Evolutionary conservation across 2,888 invertebrate species (phyloP), one percentile per base, ranked within the genome.

Genomic region (Protodeltote pygarga): DNA sequence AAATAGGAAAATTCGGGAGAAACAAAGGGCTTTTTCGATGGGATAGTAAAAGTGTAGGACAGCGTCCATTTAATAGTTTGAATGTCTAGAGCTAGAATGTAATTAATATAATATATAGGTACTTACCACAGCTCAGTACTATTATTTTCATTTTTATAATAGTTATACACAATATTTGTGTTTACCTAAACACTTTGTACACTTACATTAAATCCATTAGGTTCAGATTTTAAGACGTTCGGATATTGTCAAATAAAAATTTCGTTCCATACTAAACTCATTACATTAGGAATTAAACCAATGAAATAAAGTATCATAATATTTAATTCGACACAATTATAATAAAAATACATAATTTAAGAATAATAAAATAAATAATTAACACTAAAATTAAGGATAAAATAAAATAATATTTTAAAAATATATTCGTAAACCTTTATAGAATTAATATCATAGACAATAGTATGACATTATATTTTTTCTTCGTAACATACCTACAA

Each of bases 161-260:
- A 5, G 1, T 11, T n/a, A 27, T 14, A 4, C 21, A 5, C 29
- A 19, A 28, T 20, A 20, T 25, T 25, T 5, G 11, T 3, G 16
- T 19, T 23, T 27, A 24, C 20, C 11, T 19, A 24, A 3, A 1
- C 4, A n/a, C 8, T 31, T 11, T 3, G 11, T 27, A 21, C 25
- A 28, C 24, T 38, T 33, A 28, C 24, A 41, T 33, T 19, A 27
- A 63, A 59, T 59, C 59, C 57, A 59, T 25, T 38, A 9, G 59
- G 59, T 20, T 38, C 21, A 25, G 57, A 25, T 3, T 11, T 2
- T 0, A 25, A 2, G 0, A 11, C 28, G 35, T 58, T 38, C 38
- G 35, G 27, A 53, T 28, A 41, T 15, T 28, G 8, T 20, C n/a
- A 13, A 1, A 14, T 19, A 5, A 6, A 3, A n/a, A n/a, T n/a